Percentiles rank a stretch among this genome's conserved stretches.
These are phyloP conservation scores for Cyprinodon brontotheroides DNA, from an alignment of 2,113 vertebrate genomes.

Conservation along the genomic window DNA sequence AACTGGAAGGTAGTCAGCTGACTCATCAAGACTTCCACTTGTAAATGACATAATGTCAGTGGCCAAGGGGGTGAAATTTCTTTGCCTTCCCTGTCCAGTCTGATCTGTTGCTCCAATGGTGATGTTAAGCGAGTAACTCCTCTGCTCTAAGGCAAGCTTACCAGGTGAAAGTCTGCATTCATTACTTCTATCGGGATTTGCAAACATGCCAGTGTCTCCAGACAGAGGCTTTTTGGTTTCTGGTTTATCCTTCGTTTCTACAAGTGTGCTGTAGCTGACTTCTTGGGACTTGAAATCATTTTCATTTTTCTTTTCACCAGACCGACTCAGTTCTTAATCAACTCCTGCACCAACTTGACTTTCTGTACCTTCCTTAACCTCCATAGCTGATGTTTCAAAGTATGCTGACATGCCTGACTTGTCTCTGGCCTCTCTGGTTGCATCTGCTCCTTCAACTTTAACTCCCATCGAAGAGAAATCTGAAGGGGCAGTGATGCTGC, in stretches of 20 bases:
- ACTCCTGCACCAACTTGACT: slow-evolving; percentile 85
- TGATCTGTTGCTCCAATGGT: slow-evolving; percentile 91
- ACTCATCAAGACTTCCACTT: slow-evolving; percentile 94
- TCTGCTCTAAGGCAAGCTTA: slow-evolving; percentile 95
- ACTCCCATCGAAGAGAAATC: slow-evolving; percentile 52
- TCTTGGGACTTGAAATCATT: slow-evolving; percentile 71
- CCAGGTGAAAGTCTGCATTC: slow-evolving; percentile 91
- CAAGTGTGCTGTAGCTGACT: slow-evolving; percentile 87
- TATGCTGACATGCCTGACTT: slow-evolving; percentile 97
- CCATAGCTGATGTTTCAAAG: slow-evolving; percentile 95
- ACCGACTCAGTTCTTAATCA: slow-evolving; percentile 94
- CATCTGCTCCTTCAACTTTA: slow-evolving; percentile 63
- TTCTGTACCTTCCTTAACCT: slow-evolving; percentile 77
- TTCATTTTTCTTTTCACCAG: slow-evolving; percentile 80
- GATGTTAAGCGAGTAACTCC: slow-evolving; percentile 97
- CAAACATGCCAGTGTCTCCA: slow-evolving; percentile 80
- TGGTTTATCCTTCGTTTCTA: slow-evolving; percentile 77
- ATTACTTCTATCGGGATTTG: slow-evolving; percentile 87
- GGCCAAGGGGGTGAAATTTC: slow-evolving; percentile 92
- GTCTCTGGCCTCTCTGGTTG: slow-evolving; percentile 78
- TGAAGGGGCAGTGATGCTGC: slow-evolving; percentile 62
- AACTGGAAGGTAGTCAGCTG: slow-evolving; percentile 91
- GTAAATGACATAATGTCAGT: slow-evolving; percentile 96
- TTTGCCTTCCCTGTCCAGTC: slow-evolving; percentile 86
- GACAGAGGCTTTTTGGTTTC: slow-evolving; percentile 80